phyloP scores from a whole-genome alignment of 2,888 invertebrate species.

The Leuctra nigra region DNA sequence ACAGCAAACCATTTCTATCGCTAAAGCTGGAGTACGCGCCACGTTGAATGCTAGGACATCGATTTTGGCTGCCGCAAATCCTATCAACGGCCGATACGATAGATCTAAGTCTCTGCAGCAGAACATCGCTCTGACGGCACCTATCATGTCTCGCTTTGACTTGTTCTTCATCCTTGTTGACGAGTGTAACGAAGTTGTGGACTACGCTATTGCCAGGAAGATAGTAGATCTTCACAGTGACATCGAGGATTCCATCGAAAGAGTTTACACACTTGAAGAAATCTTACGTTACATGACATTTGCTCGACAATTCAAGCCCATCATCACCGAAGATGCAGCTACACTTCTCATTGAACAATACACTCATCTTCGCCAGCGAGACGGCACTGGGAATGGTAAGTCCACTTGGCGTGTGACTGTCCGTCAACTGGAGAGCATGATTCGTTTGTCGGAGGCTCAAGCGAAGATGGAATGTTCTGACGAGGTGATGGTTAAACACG shows the following conservation, averaged over 20 bases:
- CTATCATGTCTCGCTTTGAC: slow-evolving; percentile 99
- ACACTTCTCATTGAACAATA: slow-evolving; percentile 84
- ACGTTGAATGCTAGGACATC: slow-evolving; percentile 96
- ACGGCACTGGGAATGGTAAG: slow-evolving; percentile 59
- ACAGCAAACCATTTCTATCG: slow-evolving; percentile 98
- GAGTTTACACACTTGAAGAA: slow-evolving; percentile 81
- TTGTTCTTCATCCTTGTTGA: slow-evolving; percentile 97
- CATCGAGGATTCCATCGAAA: slow-evolving; percentile 69
- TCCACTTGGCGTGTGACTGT: slow-evolving; percentile 96
- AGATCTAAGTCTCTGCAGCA: slow-evolving; percentile 88
- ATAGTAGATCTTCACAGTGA: slow-evolving; percentile 92
- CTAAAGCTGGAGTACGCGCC: slow-evolving; percentile 96
- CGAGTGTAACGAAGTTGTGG: slow-evolving; percentile 90
- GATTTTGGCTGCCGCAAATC: slow-evolving; percentile 97
- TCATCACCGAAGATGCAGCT: slow-evolving; percentile 73
- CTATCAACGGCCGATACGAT: slow-evolving; percentile 95
- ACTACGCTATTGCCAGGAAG: slow-evolving; percentile 94
- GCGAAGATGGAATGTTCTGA: slow-evolving; percentile 94
- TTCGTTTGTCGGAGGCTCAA: slow-evolving; percentile 93
- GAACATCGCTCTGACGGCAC: slow-evolving; percentile 88
- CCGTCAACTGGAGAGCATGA: slow-evolving; percentile 90
- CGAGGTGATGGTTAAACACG: slow-evolving; percentile 76
- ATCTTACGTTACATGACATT: slow-evolving; percentile 94
- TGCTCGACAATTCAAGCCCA: slow-evolving; percentile 90
- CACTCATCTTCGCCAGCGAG: slow-evolving; percentile 76